These are phyloP conservation scores for Formica selysi DNA, from an alignment of 1,140 invertebrate genomes.

Conservation along the genomic window DNA sequence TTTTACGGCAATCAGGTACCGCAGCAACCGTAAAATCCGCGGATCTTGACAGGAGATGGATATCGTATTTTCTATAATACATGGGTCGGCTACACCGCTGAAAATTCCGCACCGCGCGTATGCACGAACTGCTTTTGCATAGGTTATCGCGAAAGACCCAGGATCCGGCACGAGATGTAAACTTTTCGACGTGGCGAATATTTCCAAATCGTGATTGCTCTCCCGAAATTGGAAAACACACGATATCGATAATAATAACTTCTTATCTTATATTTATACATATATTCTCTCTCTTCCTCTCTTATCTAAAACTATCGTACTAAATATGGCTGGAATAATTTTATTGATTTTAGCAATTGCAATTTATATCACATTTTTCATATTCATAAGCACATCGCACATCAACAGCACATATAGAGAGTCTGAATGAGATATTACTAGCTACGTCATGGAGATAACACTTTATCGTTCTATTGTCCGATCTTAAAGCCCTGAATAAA, in stretches of 20 bases:
- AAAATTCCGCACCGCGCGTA: constrained; percentile 64
- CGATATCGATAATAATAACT: not conserved
- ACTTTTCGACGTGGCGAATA: constrained; percentile 34
- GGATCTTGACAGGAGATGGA: constrained; percentile 73
- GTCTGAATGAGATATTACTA: constrained; percentile 13
- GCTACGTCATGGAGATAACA: not conserved
- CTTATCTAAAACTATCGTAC: not conserved
- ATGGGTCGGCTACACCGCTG: constrained; percentile 68
- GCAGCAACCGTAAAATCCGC: constrained; percentile 60
- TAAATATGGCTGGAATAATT: not conserved
- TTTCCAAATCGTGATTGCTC: not conserved
- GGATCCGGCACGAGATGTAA: constrained; percentile 30
- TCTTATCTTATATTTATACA: not conserved
- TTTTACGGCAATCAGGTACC: constrained; percentile 60
- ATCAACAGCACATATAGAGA: not conserved
- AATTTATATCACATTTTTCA: not conserved
- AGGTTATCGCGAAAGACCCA: constrained; percentile 70
- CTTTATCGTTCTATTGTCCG: not conserved
- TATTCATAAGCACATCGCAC: not conserved
- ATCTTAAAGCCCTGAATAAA: not conserved
- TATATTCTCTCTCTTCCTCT: not conserved
- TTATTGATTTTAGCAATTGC: not conserved
- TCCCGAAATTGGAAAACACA: not conserved
- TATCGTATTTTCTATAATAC: constrained; percentile 76
- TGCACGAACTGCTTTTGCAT: constrained; percentile 72